Evolutionary conservation across 2,113 vertebrate species (phyloP).

Genomic region (Arothron firmamentum): DNA sequence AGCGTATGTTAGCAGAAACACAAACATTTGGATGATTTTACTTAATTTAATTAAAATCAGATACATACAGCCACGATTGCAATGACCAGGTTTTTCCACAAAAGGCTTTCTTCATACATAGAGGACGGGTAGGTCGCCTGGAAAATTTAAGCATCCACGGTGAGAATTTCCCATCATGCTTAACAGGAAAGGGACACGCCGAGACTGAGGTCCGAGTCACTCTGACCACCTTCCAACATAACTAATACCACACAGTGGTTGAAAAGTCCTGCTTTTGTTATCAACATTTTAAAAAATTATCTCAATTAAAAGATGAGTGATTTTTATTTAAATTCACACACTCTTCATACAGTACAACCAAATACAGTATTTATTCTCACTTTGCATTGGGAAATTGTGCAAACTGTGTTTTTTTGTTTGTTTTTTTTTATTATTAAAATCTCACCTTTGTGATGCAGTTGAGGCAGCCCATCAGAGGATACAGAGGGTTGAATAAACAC

Average conservation of each 20-base stretch:
- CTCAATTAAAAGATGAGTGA: too few relatives aligned
- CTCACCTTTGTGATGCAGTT: slow-evolving; percentile 89
- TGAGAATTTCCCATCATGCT: background rate
- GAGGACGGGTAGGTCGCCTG: slow-evolving; percentile 75
- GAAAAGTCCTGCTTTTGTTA: too few relatives aligned
- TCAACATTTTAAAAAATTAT: too few relatives aligned
- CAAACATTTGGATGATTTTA: background rate
- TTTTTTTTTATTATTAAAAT: background rate
- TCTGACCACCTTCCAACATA: too few relatives aligned
- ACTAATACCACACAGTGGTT: too few relatives aligned
- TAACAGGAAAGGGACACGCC: background rate
- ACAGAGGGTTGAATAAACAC: slow-evolving; percentile 86
- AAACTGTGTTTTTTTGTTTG: too few relatives aligned
- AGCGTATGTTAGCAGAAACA: background rate
- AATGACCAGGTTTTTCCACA: slow-evolving; percentile 84
- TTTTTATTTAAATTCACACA: too few relatives aligned
- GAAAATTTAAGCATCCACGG: background rate
- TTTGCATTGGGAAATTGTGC: too few relatives aligned
- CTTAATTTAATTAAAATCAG: fast-evolving
- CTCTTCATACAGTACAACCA: too few relatives aligned
- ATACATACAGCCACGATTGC: slow-evolving; percentile 82
- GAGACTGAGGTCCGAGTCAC: too few relatives aligned
- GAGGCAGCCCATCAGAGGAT: slow-evolving; percentile 90
- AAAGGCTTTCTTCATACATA: slow-evolving; percentile 65
- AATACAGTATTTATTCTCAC: too few relatives aligned